Conservation (phyloP, 2,113 vertebrate species). For the Xiphophorus hellerii region DNA sequence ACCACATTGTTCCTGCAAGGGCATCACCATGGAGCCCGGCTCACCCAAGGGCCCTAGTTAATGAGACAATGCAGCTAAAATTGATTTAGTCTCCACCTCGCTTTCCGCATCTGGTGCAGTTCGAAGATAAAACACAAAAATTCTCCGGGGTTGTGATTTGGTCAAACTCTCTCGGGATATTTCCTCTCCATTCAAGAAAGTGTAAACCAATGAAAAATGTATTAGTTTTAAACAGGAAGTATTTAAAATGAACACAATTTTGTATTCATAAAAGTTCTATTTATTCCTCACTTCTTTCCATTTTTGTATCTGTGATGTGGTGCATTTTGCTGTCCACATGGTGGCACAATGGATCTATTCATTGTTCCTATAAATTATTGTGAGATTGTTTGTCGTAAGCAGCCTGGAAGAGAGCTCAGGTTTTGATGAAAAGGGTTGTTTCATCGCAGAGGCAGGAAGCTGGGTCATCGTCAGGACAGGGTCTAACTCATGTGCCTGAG, state of each 20-base stretch:
- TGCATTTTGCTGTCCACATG: slow-evolving; percentile 60
- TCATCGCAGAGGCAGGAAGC: not conserved
- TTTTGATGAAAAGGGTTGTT: slow-evolving; percentile 4
- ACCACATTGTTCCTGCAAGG: slow-evolving; percentile 45
- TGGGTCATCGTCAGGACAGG: not conserved
- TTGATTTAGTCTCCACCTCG: slow-evolving; percentile 65
- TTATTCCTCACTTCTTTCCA: not conserved
- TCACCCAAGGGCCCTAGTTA: slow-evolving; percentile 56
- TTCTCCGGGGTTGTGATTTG: slow-evolving; percentile 48
- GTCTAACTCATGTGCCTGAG: slow-evolving; percentile 2
- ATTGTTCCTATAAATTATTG: not conserved
- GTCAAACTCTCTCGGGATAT: slow-evolving; percentile 56
- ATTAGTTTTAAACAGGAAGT: slow-evolving; percentile 53
- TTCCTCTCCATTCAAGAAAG: slow-evolving; percentile 44
- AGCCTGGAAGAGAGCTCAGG: not conserved
- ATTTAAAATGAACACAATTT: slow-evolving; percentile 37
- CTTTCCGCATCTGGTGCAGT: slow-evolving; percentile 41
- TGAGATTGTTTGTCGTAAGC: not conserved
- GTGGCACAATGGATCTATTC: slow-evolving; percentile 57
- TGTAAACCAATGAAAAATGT: slow-evolving; percentile 42
- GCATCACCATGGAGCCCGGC: slow-evolving; percentile 34
- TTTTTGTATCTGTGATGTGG: not conserved
- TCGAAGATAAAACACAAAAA: slow-evolving; percentile 60
- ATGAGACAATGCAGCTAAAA: slow-evolving; percentile 63
- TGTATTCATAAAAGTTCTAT: too few relatives aligned